Evolutionary conservation across 2,113 vertebrate genomes (phyloP).

Genomic region (Percina caprodes): DNA sequence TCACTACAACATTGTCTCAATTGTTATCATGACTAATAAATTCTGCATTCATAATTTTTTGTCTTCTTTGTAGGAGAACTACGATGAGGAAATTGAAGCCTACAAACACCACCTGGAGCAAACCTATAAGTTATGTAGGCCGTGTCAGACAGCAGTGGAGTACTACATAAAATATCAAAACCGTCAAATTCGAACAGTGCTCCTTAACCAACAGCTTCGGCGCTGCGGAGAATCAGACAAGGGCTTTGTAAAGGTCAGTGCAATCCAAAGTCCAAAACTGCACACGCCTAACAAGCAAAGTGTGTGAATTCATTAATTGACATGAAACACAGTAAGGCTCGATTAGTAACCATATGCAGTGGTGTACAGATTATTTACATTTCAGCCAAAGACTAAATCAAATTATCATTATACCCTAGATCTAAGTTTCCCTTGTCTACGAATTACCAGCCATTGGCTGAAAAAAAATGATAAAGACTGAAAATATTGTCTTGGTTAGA

Average conservation of each 20-base stretch:
- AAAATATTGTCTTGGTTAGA: no score
- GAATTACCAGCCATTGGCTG: no score
- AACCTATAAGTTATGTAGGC: conserved; percentile 95
- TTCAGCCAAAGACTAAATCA: not conserved
- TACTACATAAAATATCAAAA: conserved; percentile 98
- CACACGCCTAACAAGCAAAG: not conserved
- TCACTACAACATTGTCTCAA: not conserved
- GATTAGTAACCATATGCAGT: not conserved
- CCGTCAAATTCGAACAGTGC: conserved; percentile 91
- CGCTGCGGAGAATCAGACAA: conserved; percentile 86
- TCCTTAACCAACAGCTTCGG: conserved; percentile 92
- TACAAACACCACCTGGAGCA: conserved; percentile 97
- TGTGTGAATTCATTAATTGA: not conserved
- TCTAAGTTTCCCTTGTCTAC: no score
- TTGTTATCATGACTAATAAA: not conserved
- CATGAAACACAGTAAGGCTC: not conserved
- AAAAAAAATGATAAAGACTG: no score
- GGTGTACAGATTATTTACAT: not conserved
- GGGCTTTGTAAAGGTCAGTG: conserved; percentile 83
- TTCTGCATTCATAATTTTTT: not conserved
- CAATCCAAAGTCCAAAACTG: not conserved
- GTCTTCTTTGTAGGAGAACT: conserved; percentile 88
- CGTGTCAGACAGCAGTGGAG: conserved; percentile 95
- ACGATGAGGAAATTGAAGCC: conserved; percentile 96
- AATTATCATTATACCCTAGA: not conserved